Conservation (phyloP, 2,888 invertebrate genomes). For the Sepiola atlantica region DNA sequence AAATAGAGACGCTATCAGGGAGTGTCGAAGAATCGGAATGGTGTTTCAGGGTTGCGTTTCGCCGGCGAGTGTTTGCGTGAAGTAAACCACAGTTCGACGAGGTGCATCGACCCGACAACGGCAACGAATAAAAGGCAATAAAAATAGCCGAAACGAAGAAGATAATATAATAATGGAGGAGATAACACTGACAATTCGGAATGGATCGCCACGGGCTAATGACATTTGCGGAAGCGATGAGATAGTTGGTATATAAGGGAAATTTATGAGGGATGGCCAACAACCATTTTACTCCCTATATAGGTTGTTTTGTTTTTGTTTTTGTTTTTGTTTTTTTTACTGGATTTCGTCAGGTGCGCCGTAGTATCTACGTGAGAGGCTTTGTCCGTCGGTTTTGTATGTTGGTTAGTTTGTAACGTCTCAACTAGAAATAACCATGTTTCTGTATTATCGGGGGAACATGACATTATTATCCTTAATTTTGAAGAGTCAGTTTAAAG, state of each 20-base stretch:
- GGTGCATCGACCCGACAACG: background rate
- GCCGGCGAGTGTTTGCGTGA: background rate
- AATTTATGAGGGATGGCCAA: background rate
- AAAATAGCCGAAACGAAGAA: background rate
- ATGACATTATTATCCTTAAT: too few relatives aligned
- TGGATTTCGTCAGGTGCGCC: too few relatives aligned
- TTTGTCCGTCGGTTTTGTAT: too few relatives aligned
- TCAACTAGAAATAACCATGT: too few relatives aligned
- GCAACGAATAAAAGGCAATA: background rate
- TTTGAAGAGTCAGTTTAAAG: too few relatives aligned
- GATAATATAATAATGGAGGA: background rate
- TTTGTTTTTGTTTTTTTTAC: too few relatives aligned
- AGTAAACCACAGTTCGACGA: background rate
- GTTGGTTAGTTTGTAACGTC: too few relatives aligned
- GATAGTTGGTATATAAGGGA: slow-evolving; percentile 18
- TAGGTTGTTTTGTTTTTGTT: too few relatives aligned
- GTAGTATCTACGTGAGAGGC: too few relatives aligned
- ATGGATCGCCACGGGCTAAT: background rate
- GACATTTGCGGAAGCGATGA: background rate
- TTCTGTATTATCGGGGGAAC: too few relatives aligned
- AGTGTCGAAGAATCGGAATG: background rate
- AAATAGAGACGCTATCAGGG: background rate
- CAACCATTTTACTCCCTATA: background rate
- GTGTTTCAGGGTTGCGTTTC: background rate
- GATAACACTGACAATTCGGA: background rate